Percentiles rank a stretch among this genome's conserved stretches.
phyloP scores from a whole-genome alignment of 2,888 invertebrate genomes.

The Malthinus flaveolus region DNA sequence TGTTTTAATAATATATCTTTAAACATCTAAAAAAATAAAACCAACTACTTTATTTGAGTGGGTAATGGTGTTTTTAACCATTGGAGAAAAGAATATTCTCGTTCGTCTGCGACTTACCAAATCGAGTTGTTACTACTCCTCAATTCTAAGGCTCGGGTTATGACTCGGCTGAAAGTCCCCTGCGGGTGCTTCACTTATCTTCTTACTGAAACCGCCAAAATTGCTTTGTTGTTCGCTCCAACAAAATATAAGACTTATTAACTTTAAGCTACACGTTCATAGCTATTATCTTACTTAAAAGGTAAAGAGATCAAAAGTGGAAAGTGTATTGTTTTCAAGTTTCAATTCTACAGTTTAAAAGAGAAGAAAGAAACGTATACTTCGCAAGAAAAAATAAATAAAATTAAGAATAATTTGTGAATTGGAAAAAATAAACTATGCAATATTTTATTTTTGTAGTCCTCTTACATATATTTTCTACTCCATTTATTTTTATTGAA shows the following conservation, averaged over 20 bases:
- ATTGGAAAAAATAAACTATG: too few relatives aligned
- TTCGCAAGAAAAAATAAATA: too few relatives aligned
- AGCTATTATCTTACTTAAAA: constrained; percentile 9
- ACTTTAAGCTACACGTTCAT: constrained; percentile 24
- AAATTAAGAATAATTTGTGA: too few relatives aligned
- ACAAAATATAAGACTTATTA: constrained; percentile 29
- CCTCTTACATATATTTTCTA: constrained; percentile 20
- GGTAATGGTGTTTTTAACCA: constrained; percentile 24
- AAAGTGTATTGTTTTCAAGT: not conserved
- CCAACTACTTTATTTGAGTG: constrained; percentile 25
- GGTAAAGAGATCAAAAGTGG: constrained; percentile 8
- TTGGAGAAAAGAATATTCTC: constrained; percentile 24
- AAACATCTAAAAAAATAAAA: constrained; percentile 15
- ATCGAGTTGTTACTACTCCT: constrained; percentile 26
- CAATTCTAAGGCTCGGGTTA: constrained; percentile 24
- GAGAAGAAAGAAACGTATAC: too few relatives aligned
- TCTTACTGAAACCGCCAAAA: constrained; percentile 31
- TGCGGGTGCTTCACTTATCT: constrained; percentile 31
- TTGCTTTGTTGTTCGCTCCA: constrained; percentile 29
- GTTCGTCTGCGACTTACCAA: constrained; percentile 25
- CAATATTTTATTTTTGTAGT: too few relatives aligned
- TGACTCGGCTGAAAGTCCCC: constrained; percentile 21
- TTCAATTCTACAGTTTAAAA: too few relatives aligned
- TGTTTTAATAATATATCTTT: constrained; percentile 19
- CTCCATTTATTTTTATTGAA: constrained; percentile 27